Conservation (phyloP, 2,888 invertebrate species). For the Schrankia costaestrigalis region DNA sequence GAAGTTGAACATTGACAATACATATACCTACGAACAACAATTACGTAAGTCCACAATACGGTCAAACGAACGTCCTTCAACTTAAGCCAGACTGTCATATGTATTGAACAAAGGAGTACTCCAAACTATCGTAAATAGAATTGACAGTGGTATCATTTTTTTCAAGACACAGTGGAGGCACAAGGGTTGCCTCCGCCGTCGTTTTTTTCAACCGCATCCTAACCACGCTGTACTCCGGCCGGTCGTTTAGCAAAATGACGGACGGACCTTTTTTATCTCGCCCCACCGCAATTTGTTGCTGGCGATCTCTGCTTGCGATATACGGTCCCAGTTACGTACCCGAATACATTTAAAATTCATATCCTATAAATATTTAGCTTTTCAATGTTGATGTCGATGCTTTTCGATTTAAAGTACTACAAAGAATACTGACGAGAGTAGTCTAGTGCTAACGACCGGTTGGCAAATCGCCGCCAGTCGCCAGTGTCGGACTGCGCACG, state of each 20-base stretch:
- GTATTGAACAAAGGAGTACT: slow-evolving; percentile 25
- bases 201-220: slow-evolving; percentile 57
- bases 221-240: slow-evolving; percentile 48
- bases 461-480: background rate
- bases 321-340: slow-evolving; percentile 47
- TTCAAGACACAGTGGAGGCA: slow-evolving; percentile 46
- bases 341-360: slow-evolving; percentile 63
- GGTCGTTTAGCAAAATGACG: slow-evolving; percentile 77
- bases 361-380: slow-evolving; percentile 60
- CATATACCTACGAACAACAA: too few species aligned
- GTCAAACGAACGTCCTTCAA: background rate
- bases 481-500: background rate
- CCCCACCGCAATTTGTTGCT: slow-evolving; percentile 75
- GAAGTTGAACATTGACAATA: too few species aligned
- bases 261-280: slow-evolving; percentile 78
- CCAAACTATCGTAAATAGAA: slow-evolving; percentile 54
- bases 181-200: slow-evolving; percentile 47
- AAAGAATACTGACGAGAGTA: too few species aligned
- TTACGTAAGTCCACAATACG: background rate
- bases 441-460: slow-evolving; percentile 13
- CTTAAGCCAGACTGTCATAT: slow-evolving; percentile 6
- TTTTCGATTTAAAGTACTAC: slow-evolving; percentile 38
- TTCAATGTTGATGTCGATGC: slow-evolving; percentile 44
- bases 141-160: slow-evolving; percentile 61
- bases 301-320: slow-evolving; percentile 70